Conservation (phyloP, 2,797 vertebrate genomes). For the Mycteria americana region DNA sequence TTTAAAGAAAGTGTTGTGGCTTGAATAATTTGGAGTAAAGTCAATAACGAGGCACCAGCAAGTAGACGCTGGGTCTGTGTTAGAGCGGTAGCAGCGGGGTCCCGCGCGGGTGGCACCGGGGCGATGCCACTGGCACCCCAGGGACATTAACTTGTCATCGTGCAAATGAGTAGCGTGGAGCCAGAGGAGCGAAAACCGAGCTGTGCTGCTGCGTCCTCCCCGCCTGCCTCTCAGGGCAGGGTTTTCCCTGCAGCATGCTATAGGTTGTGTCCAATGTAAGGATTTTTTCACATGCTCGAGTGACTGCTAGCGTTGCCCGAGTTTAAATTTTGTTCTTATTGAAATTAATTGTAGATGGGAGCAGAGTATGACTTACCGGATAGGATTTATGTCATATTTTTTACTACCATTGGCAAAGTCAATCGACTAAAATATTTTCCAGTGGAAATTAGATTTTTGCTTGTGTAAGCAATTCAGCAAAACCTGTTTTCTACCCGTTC, state of each 20-base stretch:
- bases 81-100: rapidly evolving
- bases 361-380: not conserved
- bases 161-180: not conserved
- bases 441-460: not conserved
- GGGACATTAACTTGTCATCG: not conserved
- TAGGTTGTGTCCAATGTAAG: too few relatives aligned
- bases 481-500: rapidly evolving
- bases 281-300: not conserved
- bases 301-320: not conserved
- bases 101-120: rapidly evolving
- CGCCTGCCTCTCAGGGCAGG: not conserved
- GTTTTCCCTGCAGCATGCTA: not conserved
- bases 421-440: not conserved
- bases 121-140: not conserved
- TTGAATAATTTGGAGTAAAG: not conserved
- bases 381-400: not conserved
- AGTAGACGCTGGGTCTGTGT: not conserved
- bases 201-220: not conserved
- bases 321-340: not conserved
- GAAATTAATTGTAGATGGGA: not conserved
- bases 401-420: not conserved
- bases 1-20: not conserved
- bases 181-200: not conserved
- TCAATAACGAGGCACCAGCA: not conserved
- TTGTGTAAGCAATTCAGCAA: not conserved